These are phyloP conservation scores for Ariolimax columbianus DNA, from an alignment of 2,888 invertebrate genomes.

Conservation along the genomic window DNA sequence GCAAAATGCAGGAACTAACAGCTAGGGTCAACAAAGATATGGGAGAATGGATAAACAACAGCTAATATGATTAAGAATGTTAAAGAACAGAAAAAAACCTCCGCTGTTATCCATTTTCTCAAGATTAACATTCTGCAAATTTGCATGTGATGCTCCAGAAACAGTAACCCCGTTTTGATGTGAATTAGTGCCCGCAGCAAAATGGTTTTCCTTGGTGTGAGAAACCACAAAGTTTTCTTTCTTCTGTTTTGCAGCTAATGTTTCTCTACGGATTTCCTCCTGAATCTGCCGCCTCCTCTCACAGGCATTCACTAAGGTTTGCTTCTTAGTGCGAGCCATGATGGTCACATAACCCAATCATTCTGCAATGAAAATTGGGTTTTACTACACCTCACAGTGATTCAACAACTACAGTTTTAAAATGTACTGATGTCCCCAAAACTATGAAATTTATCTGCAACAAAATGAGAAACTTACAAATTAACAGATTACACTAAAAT, in stretches of 20 bases:
- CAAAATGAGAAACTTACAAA: neutral
- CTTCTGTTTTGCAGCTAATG: slow-evolving; percentile 36
- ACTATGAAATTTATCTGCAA: neutral
- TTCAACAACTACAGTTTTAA: no score
- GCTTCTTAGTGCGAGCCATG: slow-evolving; percentile 53
- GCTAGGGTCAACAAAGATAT: neutral
- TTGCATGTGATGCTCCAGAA: slow-evolving; percentile 28
- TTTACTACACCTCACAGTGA: slow-evolving; percentile 15
- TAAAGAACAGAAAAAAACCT: slow-evolving; percentile 22
- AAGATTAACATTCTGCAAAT: neutral
- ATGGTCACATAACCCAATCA: slow-evolving; percentile 10
- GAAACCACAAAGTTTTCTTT: slow-evolving; percentile 23
- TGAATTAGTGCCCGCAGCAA: neutral
- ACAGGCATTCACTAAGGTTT: slow-evolving; percentile 49
- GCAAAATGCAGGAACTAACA: slow-evolving; percentile 26
- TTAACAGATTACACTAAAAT: no score
- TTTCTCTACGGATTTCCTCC: slow-evolving; percentile 48
- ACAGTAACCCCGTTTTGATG: slow-evolving; percentile 11
- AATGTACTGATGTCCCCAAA: no score
- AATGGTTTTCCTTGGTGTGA: neutral
- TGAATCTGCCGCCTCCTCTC: slow-evolving; percentile 50
- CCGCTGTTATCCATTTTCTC: slow-evolving; percentile 28
- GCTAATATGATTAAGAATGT: neutral
- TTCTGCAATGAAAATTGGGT: slow-evolving; percentile 44
- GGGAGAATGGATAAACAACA: neutral